Base-by-base conservation (phyloP, 1,140 invertebrate species). In the Zaprionus gabonicus region DNA sequence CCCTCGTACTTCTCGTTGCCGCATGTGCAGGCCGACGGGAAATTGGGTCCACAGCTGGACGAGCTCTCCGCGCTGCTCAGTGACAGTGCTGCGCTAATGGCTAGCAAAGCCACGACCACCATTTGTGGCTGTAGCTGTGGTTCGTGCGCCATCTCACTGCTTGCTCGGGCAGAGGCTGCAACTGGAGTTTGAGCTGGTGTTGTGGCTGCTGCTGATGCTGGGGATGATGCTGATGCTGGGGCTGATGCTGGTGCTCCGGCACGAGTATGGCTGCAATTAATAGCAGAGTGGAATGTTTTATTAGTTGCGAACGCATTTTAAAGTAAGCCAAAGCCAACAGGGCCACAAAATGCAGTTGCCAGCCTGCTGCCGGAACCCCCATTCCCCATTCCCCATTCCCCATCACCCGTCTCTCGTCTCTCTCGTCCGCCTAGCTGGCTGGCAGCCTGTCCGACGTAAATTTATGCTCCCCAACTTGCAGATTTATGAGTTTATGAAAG, bases 11-110 rank as follows among this genome's bases (percentile, higher is more conserved):
- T 93, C 15, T 93, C 93, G 38, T 91, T 86, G 6, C 94, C 94
- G 82, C 95, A 96, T 17, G 76, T 81, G 81, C 95, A 96, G 51
- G 93, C 93, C 10, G 92, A 86, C 23, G 93, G 73, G 73, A 94
- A 95, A 17, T 88, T 87, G 12, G 85, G 82, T 10, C 94, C 94
- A 65, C 94, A 95, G 10, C 92, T 93, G 1, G 81, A 36, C 58
- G 59, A 86, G 28, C 51, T 90, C n/a, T 84, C 78, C 20, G 73
- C 73, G 25, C 27, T 65, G 80, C 73, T 55, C 31, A 78, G 66
- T 38, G 79, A 70, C 13, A 78, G 56, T 3, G 69, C 49, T 31
- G 80, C 58, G 67, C 44, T 69, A 55, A 86, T 78, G 58, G 62
- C 63, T 4, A 76, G 72, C 46, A 91, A 66, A 36, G 71, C 36